Evolutionary conservation across 1,140 invertebrate genomes (phyloP), one percentile per base, ranked within the genome.

Genomic region (Ptiloglossa arizonensis): DNA sequence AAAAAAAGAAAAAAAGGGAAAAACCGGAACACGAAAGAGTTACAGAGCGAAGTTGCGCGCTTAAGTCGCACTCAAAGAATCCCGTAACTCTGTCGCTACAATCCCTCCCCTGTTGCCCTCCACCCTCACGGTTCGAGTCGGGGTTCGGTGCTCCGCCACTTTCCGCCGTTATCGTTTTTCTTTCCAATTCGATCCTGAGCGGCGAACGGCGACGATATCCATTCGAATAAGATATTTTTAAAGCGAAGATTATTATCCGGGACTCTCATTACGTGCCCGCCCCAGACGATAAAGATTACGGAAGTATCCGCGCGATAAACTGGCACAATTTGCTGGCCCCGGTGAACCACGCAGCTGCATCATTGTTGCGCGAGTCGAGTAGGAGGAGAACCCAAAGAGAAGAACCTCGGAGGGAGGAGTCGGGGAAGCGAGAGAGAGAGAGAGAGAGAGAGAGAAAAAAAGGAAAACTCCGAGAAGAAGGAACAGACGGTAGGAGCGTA

Each of bases 201-300:
- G 59, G 35, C 66, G 27, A 9, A 19, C 22, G 48, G 59, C 54
- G 62, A 69, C 38, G 60, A 38, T 73, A 72, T 72, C 50, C 38
- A 48, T 56, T 8, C 35, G 54, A 50, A n/a, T 38, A 29, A 60
- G 66, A 46, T 69, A 60, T 68, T 68, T 79, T 70, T n/a, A 52
- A 66, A n/a, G 24, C 19, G 52, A 66, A 44, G 64, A 82, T 83
- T 82, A 82, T 82, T 82, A 82, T 82, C 80, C 66, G 46, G n/a
- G 19, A 38, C 52, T 35, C 64, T 82, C 72, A 54, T 83, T 82
- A 79, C 48, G 54, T 38, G n/a, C 29, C 56, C 50, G 67, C 32
- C n/a, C 56, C 54, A 41, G 32, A 52, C 41, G 69, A 82, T 74
- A 74, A 81, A 83, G 81, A 79, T 83, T 82, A 82, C 82, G 71